phyloP scores from a whole-genome alignment of 2,888 invertebrate genomes.

The Gerris lacustris region DNA sequence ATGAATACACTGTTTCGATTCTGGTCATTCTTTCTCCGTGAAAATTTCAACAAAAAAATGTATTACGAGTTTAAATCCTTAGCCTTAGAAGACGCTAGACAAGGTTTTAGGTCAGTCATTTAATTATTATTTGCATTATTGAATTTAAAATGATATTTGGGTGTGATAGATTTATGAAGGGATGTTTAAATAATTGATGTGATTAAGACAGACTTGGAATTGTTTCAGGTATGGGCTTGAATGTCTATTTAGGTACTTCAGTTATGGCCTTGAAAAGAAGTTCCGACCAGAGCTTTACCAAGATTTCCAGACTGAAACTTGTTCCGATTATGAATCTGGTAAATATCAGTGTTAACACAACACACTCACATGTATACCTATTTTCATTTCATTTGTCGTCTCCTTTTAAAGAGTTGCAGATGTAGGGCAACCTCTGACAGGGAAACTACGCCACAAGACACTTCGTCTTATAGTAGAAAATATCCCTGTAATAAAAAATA shows the following conservation, averaged over 20 bases:
- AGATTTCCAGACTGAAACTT: slow-evolving; percentile 89
- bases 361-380: no score
- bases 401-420: no score
- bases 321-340: slow-evolving; percentile 80
- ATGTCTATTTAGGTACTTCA: slow-evolving; percentile 84
- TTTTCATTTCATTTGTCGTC: neutral
- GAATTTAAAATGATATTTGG: neutral
- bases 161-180: neutral
- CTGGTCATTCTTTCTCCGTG: slow-evolving; percentile 98
- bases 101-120: slow-evolving; percentile 64
- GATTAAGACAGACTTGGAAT: slow-evolving; percentile 4
- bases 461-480: no score
- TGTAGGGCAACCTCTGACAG: no score
- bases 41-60: slow-evolving; percentile 96
- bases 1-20: slow-evolving; percentile 99
- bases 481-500: no score
- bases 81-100: slow-evolving; percentile 85
- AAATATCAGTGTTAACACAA: slow-evolving; percentile 28
- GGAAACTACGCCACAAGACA: no score
- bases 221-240: slow-evolving; percentile 45
- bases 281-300: slow-evolving; percentile 90
- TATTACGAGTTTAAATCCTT: slow-evolving; percentile 86
- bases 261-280: slow-evolving; percentile 92
- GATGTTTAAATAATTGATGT: neutral
- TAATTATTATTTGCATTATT: slow-evolving; percentile 3